These are phyloP conservation scores for Sesamia nonagrioides DNA, from an alignment of 1,140 invertebrate species.

Conservation along the genomic window DNA sequence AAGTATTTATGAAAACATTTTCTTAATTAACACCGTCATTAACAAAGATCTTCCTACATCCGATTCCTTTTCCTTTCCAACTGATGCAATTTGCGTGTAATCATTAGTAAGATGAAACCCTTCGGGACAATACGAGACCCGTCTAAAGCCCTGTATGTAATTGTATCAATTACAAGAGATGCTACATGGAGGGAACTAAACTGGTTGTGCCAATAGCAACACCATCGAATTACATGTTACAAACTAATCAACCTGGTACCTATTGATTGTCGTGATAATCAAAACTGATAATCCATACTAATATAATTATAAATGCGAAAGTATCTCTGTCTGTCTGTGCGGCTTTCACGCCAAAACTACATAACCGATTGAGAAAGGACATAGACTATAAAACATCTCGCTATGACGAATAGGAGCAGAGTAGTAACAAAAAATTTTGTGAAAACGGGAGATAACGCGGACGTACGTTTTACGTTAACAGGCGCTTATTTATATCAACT, in stretches of 20 bases:
- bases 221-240: slow-evolving; percentile 13
- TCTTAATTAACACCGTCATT: neutral
- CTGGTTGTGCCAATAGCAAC: slow-evolving; percentile 10
- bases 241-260: neutral
- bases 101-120: slow-evolving; percentile 2
- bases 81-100: slow-evolving; percentile 6
- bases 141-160: neutral
- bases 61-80: neutral
- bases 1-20: too few relatives aligned
- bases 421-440: too few relatives aligned
- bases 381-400: too few relatives aligned
- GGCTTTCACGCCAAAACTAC: too few relatives aligned
- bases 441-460: too few relatives aligned
- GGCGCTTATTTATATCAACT: too few relatives aligned
- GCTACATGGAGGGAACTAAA: slow-evolving; percentile 2
- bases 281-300: too few relatives aligned
- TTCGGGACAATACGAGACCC: neutral
- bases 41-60: neutral
- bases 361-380: too few relatives aligned
- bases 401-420: too few relatives aligned
- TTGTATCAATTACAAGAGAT: slow-evolving; percentile 10
- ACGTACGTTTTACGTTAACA: too few relatives aligned
- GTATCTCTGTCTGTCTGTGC: too few relatives aligned
- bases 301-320: too few relatives aligned
- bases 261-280: neutral